These are phyloP conservation scores for Cydia splendana DNA, from an alignment of 1,140 invertebrate genomes.

Conservation along the genomic window DNA sequence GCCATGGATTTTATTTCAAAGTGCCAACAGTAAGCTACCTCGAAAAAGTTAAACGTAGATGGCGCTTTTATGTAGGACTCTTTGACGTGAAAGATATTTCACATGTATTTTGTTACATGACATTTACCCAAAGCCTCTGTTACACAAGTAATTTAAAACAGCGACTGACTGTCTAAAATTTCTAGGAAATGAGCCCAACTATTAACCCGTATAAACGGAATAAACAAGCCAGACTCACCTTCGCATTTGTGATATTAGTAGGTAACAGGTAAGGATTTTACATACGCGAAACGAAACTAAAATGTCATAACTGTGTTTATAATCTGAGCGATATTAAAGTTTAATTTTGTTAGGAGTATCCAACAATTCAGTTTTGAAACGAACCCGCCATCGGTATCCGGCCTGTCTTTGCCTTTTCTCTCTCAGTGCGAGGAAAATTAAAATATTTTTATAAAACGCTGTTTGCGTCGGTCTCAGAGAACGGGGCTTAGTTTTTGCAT, in stretches of 20 bases:
- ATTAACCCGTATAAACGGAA: background rate
- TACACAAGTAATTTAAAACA: too few species aligned
- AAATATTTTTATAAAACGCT: slow-evolving; percentile 31
- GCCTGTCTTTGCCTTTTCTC: slow-evolving; percentile 20
- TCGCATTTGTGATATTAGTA: background rate
- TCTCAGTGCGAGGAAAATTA: slow-evolving; percentile 23
- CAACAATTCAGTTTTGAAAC: slow-evolving; percentile 17
- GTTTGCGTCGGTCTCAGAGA: slow-evolving; percentile 16
- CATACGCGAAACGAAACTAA: background rate
- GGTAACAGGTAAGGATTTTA: background rate
- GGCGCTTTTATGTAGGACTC: too few species aligned
- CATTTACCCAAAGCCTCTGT: too few species aligned
- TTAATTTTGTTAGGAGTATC: background rate
- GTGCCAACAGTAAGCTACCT: too few species aligned
- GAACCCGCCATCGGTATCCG: background rate
- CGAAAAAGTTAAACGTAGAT: too few species aligned
- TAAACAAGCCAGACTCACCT: background rate
- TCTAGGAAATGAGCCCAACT: too few species aligned
- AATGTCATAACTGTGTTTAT: background rate
- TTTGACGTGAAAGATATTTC: too few species aligned
- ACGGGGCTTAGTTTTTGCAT: slow-evolving; percentile 24
- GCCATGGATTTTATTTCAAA: too few species aligned
- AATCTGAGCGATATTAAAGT: background rate
- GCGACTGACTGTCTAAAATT: too few species aligned
- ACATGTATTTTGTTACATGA: too few species aligned